Conservation (phyloP, 1,140 invertebrate genomes). For the Heterodera carotae region DNA sequence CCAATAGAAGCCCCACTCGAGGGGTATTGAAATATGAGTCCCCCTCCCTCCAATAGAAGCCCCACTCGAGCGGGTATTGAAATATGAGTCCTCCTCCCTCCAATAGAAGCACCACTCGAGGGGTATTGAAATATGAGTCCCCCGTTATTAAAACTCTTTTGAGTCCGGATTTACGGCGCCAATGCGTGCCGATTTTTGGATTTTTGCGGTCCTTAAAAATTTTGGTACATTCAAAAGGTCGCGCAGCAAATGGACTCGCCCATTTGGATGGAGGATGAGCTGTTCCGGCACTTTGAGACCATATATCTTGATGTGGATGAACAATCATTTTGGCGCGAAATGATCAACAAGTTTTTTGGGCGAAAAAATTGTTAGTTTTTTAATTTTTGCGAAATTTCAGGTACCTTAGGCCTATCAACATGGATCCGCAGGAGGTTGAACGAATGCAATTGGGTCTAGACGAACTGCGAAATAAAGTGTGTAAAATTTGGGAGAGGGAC, state of each 20-base stretch:
- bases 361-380: background rate
- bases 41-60: too few species aligned
- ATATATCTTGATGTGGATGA: slow-evolving; percentile 58
- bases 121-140: too few species aligned
- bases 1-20: too few species aligned
- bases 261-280: slow-evolving; percentile 12
- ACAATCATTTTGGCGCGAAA: slow-evolving; percentile 61
- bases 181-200: too few species aligned
- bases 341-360: slow-evolving; percentile 54
- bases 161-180: too few species aligned
- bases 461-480: slow-evolving; percentile 60
- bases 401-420: slow-evolving; percentile 58
- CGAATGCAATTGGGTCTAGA: slow-evolving; percentile 49
- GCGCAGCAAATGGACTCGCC: background rate
- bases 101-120: too few species aligned
- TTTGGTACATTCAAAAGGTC: background rate
- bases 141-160: too few species aligned
- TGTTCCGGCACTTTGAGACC: slow-evolving; percentile 48
- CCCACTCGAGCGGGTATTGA: too few species aligned
- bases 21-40: too few species aligned
- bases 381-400: background rate
- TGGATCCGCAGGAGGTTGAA: slow-evolving; percentile 54
- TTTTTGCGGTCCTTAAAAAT: background rate
- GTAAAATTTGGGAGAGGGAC: too few species aligned
- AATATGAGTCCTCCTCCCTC: too few species aligned